These are phyloP conservation scores for Trissolcus japonicus DNA, from an alignment of 2,888 invertebrate species.

Conservation along the genomic window DNA sequence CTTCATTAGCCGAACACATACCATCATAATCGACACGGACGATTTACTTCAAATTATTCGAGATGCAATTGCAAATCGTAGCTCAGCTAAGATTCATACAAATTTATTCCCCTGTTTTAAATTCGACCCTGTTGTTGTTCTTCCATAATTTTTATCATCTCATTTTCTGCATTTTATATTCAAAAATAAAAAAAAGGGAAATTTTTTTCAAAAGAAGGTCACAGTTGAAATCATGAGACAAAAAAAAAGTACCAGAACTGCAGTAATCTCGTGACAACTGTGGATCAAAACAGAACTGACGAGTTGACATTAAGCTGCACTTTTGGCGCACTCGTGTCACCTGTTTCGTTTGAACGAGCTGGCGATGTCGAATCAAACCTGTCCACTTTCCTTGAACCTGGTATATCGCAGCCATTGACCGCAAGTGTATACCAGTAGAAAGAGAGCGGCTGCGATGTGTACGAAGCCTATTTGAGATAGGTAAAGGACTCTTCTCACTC, in stretches of 20 bases:
- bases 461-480: slow-evolving; percentile 39
- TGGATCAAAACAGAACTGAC: slow-evolving; percentile 11
- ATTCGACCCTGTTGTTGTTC: too few species aligned
- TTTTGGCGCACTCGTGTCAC: slow-evolving; percentile 63
- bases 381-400: slow-evolving; percentile 75
- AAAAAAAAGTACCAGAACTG: too few species aligned
- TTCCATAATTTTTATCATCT: background rate
- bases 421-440: slow-evolving; percentile 61
- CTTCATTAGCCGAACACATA: slow-evolving; percentile 48
- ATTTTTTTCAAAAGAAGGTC: too few species aligned
- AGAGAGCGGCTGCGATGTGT: slow-evolving; percentile 38
- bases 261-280: too few species aligned
- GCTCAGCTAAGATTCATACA: slow-evolving; percentile 27
- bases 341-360: slow-evolving; percentile 61
- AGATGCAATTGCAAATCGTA: slow-evolving; percentile 36
- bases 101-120: too few species aligned
- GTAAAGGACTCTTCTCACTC: slow-evolving; percentile 25
- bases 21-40: slow-evolving; percentile 52
- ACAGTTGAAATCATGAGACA: too few species aligned
- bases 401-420: slow-evolving; percentile 75
- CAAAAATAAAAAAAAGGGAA: too few species aligned
- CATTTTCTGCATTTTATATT: background rate
- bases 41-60: slow-evolving; percentile 47
- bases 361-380: slow-evolving; percentile 71
- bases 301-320: slow-evolving; percentile 61